Evolutionary conservation across 2,113 vertebrate species (phyloP).

Genomic region (Gymnogyps californianus): DNA sequence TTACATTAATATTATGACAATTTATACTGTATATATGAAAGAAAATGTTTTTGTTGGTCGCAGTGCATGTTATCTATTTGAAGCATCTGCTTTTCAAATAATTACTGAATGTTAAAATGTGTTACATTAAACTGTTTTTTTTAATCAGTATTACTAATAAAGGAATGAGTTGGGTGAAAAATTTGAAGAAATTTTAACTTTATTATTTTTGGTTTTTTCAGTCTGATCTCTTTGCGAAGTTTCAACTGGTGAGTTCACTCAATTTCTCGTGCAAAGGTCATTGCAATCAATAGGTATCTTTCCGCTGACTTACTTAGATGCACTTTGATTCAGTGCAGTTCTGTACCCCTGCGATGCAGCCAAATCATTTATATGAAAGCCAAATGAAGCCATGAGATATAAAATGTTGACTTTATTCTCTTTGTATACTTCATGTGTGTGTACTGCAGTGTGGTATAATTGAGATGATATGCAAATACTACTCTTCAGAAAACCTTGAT

Average conservation of each 20-base stretch:
- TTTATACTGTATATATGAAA: neutral
- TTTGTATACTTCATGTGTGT: neutral
- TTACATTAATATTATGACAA: neutral
- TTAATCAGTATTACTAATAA: neutral
- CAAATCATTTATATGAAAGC: neutral
- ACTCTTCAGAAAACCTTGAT: neutral
- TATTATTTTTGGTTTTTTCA: neutral
- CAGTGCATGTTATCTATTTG: neutral
- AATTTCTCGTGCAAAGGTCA: neutral
- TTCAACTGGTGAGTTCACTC: neutral
- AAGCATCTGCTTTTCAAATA: neutral
- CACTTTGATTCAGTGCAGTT: neutral
- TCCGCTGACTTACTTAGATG: neutral
- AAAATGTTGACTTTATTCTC: neutral
- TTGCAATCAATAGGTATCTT: neutral
- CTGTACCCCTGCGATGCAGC: neutral
- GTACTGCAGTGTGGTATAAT: neutral
- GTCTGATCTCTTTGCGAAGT: neutral
- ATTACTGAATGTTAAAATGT: neutral
- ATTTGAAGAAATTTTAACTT: neutral
- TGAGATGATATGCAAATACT: neutral
- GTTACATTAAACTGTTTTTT: neutral
- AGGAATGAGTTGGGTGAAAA: neutral
- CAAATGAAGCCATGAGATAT: neutral
- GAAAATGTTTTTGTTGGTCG: neutral